A percentile compares a stretch with the other conserved stretches of the same genome.
Evolutionary conservation across 2,113 vertebrate genomes (phyloP).

Genomic region (Periophthalmodon schlosseri): DNA sequence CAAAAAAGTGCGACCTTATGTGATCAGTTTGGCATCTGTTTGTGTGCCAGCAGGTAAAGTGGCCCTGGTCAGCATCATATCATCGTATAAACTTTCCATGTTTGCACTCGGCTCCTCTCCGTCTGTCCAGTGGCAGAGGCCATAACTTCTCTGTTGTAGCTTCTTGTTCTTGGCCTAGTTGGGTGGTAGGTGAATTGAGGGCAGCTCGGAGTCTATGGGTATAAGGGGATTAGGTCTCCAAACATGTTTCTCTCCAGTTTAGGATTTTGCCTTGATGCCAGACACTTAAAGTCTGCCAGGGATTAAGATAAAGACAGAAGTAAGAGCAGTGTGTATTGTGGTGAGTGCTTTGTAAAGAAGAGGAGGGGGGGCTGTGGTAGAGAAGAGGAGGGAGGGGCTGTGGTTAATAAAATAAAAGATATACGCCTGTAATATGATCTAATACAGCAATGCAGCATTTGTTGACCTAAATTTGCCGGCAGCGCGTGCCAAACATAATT

Average conservation of each 20-base stretch:
- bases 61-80: too few relatives aligned
- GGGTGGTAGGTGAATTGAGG: constrained; percentile 75
- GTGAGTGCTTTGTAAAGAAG: constrained; percentile 52
- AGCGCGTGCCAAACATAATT: constrained; percentile 63
- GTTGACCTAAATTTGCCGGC: constrained; percentile 62
- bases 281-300: constrained; percentile 81
- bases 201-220: constrained; percentile 70
- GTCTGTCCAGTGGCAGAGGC: constrained; percentile 47
- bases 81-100: too few relatives aligned
- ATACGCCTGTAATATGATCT: constrained; percentile 61
- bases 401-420: constrained; percentile 51
- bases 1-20: too few relatives aligned
- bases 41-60: too few relatives aligned
- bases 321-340: constrained; percentile 69
- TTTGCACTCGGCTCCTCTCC: constrained; percentile 1
- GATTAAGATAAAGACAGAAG: constrained; percentile 80
- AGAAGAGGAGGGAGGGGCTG: constrained; percentile 50
- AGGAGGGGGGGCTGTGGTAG: constrained; percentile 41
- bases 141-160: constrained; percentile 65
- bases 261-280: constrained; percentile 75
- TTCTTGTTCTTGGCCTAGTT: constrained; percentile 82
- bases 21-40: too few relatives aligned
- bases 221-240: constrained; percentile 76
- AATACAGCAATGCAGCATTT: constrained; percentile 53
- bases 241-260: constrained; percentile 76